Evolutionary conservation across 2,113 vertebrate genomes (phyloP), one percentile per base, ranked within the genome.

Genomic region (Colossoma macropomum): DNA sequence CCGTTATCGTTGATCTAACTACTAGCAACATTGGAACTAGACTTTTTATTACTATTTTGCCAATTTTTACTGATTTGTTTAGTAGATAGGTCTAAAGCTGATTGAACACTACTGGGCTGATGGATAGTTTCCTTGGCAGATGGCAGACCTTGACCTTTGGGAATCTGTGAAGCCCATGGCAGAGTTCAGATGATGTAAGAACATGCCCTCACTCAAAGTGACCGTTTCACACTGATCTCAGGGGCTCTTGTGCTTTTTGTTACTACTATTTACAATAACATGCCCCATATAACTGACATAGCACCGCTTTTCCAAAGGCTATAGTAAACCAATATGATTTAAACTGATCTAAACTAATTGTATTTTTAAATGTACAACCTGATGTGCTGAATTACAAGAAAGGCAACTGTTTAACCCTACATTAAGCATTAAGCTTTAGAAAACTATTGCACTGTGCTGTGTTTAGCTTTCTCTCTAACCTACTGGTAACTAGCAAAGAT

Each of bases 121-220:
- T 77, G 81, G 38, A 60, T 32, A 83, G 74, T 75, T 28, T 82
- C 63, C 63, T 77, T 77, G 56, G 65, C 65, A 62, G 75, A 83
- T 72, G 34, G 10, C 21, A 83, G 56, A 78, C 82, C 76, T 77
- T 78, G 74, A 83, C 65, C 75, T 83, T 83, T 63, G 38, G 32
- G 56, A 77, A 72, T 62, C 48, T 60, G 41, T 60, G 45, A 78
- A 60, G 73, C 52, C 75, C 17, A 17, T 71, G 54, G 34, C 75
- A 62, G 65, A 60, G 38, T 71, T 71, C 25, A 45, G 28, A 52
- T 62, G 59, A 27, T 70, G 66, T 41, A 74, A 62, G 9, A 69
- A 34, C 48, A 65, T 54, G 4, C 56, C 32, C 41, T 38, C 62
- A 45, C 23, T 52, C 34, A 82, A 52, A 82, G 60, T 75, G 80